phyloP scores from a whole-genome alignment of 2,888 invertebrate species.

The Chrysolina haemoptera region DNA sequence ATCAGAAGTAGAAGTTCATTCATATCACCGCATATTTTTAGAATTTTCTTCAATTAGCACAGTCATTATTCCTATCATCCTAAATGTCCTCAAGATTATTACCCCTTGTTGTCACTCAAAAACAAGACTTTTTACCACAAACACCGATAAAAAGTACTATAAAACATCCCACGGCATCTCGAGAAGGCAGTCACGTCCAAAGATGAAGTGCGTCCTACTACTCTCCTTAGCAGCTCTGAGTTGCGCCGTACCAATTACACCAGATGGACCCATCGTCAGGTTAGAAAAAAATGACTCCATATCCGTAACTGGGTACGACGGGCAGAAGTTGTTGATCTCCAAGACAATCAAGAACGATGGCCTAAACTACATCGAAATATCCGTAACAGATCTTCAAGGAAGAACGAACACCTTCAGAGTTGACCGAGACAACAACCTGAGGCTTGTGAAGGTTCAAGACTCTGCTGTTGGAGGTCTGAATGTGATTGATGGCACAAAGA shows the following conservation, averaged over 20 bases:
- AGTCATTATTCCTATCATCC: not conserved
- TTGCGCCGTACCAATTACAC: slow-evolving; percentile 39
- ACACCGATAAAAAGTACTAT: not conserved
- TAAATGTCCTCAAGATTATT: not conserved
- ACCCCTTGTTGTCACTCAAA: not conserved
- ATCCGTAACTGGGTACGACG: slow-evolving; percentile 45
- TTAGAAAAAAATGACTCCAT: slow-evolving; percentile 55
- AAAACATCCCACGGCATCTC: not conserved
- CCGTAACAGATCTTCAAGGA: slow-evolving; percentile 49
- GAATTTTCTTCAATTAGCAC: not conserved
- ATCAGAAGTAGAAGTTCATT: not conserved
- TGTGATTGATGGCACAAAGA: not conserved
- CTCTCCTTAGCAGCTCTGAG: slow-evolving; percentile 42
- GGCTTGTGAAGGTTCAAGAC: not conserved
- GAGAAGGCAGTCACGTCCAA: not conserved
- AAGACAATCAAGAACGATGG: slow-evolving; percentile 47
- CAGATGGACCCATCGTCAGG: slow-evolving; percentile 43
- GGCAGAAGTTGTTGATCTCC: slow-evolving; percentile 50
- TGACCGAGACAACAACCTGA: slow-evolving; percentile 41
- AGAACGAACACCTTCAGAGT: slow-evolving; percentile 51
- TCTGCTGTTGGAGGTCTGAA: not conserved
- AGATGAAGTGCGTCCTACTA: slow-evolving; percentile 52
- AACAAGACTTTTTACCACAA: not conserved
- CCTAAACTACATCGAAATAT: slow-evolving; percentile 51
- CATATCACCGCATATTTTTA: not conserved